Evolutionary conservation across 2,888 invertebrate genomes (phyloP).

Genomic region (Lithophane leautieri): DNA sequence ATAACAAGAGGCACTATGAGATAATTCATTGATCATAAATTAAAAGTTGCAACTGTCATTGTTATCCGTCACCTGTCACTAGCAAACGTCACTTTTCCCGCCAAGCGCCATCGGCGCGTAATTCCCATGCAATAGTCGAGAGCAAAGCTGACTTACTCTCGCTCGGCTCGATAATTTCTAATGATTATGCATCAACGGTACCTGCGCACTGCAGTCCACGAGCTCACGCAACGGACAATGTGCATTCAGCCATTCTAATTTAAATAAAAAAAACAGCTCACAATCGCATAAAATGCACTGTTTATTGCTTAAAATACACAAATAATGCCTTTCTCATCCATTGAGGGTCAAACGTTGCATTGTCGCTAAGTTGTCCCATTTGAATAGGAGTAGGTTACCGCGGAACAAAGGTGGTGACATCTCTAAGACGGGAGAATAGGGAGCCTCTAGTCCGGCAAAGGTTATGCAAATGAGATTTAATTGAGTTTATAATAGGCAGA

Average conservation of each 20-base stretch:
- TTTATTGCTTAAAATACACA: conserved; percentile 91
- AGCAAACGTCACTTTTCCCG: conserved; percentile 82
- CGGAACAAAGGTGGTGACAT: conserved; percentile 90
- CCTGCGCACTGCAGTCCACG: conserved; percentile 88
- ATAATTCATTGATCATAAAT: conserved; percentile 55
- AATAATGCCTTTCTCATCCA: conserved; percentile 86
- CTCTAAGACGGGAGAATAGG: conserved; percentile 81
- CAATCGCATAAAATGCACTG: conserved; percentile 90
- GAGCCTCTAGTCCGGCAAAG: conserved; percentile 76
- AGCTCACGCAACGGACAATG: conserved; percentile 90
- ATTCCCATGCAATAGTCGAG: conserved; percentile 83
- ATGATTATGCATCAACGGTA: conserved; percentile 88
- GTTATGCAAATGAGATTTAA: conserved; percentile 90
- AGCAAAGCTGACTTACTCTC: conserved; percentile 76
- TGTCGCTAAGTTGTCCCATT: conserved; percentile 87
- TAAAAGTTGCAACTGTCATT: conserved; percentile 62
- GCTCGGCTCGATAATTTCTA: conserved; percentile 85
- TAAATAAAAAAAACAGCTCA: conserved; percentile 84
- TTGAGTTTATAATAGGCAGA: conserved; percentile 89
- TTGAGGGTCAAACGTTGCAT: conserved; percentile 88
- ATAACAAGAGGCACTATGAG: conserved; percentile 43
- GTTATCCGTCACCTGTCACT: conserved; percentile 77
- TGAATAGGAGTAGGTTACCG: conserved; percentile 86
- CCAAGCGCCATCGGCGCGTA: conserved; percentile 77
- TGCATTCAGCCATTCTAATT: conserved; percentile 88